These are phyloP conservation scores for Megaptera novaeangliae DNA, from an alignment of 2,113 vertebrate genomes.

Conservation along the genomic window DNA sequence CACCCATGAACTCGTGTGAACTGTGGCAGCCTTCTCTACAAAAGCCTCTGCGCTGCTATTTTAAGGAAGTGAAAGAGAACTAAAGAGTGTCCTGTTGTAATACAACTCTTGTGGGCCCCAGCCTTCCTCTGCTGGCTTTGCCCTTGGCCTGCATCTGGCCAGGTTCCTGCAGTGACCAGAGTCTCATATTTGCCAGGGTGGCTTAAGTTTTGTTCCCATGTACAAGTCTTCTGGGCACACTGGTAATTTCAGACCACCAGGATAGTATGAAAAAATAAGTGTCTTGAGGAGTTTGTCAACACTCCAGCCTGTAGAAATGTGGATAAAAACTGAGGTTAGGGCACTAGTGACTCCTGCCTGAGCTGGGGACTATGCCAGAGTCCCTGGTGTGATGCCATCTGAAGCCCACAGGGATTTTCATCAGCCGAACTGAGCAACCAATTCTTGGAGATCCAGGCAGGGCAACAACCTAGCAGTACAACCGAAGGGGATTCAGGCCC, in stretches of 20 bases:
- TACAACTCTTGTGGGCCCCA: conserved; percentile 44
- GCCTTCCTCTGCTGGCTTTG: conserved; percentile 52
- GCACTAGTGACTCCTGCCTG: conserved; percentile 25
- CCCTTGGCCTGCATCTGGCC: conserved; percentile 32
- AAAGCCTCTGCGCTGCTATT: conserved; percentile 60
- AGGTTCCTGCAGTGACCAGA: background rate
- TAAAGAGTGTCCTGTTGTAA: conserved; percentile 61
- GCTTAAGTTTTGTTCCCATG: conserved; percentile 35
- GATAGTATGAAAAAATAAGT: background rate
- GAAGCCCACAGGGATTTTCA: conserved; percentile 44
- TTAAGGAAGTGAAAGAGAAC: conserved; percentile 72
- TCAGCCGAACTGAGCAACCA: background rate
- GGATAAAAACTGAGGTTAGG: background rate
- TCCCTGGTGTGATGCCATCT: background rate
- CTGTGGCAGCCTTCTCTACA: background rate
- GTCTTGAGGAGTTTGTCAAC: background rate
- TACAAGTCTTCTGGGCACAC: background rate
- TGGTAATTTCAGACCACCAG: conserved; percentile 13
- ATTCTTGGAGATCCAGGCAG: background rate
- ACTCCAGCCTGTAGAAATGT: background rate
- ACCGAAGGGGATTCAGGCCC: background rate
- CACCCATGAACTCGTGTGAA: conserved; percentile 55
- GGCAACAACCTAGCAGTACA: background rate
- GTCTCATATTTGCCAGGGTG: conserved; percentile 45
- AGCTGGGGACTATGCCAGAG: conserved; percentile 41